These are phyloP conservation scores for Bombylius discolor DNA, from an alignment of 2,888 invertebrate species.

Conservation along the genomic window DNA sequence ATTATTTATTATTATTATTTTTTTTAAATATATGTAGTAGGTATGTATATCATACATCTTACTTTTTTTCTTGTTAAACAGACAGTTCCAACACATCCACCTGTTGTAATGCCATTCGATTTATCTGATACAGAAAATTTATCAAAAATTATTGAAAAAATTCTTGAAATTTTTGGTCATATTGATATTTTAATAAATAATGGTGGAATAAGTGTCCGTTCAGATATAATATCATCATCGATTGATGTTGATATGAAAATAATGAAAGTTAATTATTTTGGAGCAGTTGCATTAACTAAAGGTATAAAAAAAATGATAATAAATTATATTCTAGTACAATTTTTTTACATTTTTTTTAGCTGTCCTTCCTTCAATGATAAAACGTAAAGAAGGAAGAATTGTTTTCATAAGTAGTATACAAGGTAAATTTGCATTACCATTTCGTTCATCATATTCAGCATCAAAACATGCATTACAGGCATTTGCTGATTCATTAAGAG, in stretches of 20 bases:
- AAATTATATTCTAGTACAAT: too few species aligned
- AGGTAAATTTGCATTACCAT: conserved; percentile 69
- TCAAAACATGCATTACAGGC: conserved; percentile 93
- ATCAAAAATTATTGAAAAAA: conserved; percentile 48
- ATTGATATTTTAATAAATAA: conserved; percentile 89
- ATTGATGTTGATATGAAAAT: conserved; percentile 73
- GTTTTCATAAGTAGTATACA: conserved; percentile 87
- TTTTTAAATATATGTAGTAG: background rate
- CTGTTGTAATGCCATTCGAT: conserved; percentile 62
- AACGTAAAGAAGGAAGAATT: conserved; percentile 61
- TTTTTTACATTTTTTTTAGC: conserved; percentile 41
- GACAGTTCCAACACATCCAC: conserved; percentile 51
- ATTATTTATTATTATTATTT: too few species aligned
- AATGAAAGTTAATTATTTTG: conserved; percentile 92
- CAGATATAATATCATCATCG: conserved; percentile 57
- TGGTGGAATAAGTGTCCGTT: conserved; percentile 72
- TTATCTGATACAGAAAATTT: conserved; percentile 55
- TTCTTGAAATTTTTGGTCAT: conserved; percentile 53
- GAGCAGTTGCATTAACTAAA: conserved; percentile 81
- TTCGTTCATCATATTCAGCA: conserved; percentile 76
- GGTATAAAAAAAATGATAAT: conserved; percentile 40
- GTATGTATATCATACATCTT: background rate
- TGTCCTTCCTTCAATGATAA: conserved; percentile 68
- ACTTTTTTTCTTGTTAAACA: conserved; percentile 25
- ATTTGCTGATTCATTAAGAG: conserved; percentile 78